A percentile compares a stretch with the other conserved stretches of the same genome.
phyloP scores from a whole-genome alignment of 92 coral and sea anemone species.

The Isaurus tuberculatus region DNA sequence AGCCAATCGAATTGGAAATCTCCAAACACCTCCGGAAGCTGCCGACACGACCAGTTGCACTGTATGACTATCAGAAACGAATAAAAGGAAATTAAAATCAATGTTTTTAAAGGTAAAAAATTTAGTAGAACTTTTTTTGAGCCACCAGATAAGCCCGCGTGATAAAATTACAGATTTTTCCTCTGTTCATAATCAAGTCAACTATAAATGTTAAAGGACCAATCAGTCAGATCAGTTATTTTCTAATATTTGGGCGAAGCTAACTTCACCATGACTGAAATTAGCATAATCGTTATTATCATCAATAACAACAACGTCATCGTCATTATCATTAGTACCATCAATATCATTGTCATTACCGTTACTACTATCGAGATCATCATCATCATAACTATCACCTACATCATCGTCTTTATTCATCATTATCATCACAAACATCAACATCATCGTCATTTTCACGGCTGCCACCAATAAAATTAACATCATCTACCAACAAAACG shows the following conservation, averaged over 20 bases:
- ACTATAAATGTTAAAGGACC: too few species aligned
- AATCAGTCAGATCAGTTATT: too few species aligned
- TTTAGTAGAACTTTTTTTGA: too few species aligned
- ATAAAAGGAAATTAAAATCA: neutral
- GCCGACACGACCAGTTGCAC: constrained; percentile 91
- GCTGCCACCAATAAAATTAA: neutral
- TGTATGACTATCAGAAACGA: constrained; percentile 65
- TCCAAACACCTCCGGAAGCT: constrained; percentile 97
- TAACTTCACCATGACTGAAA: too few species aligned
- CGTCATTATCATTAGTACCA: neutral
- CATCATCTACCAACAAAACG: neutral
- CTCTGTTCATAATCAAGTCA: too few species aligned
- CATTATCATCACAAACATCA: neutral
- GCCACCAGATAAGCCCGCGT: too few species aligned
- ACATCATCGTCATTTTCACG: neutral
- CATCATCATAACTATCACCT: neutral
- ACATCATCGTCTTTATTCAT: neutral
- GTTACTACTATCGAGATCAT: neutral
- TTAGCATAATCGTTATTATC: too few species aligned
- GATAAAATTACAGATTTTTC: too few species aligned
- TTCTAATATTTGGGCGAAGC: too few species aligned
- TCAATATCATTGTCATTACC: neutral
- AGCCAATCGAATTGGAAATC: constrained; percentile 90
- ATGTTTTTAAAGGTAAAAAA: too few species aligned
- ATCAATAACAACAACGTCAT: neutral